Base-by-base conservation (phyloP, 2,113 vertebrate species). In the Myrmecophaga tridactyla region DNA sequence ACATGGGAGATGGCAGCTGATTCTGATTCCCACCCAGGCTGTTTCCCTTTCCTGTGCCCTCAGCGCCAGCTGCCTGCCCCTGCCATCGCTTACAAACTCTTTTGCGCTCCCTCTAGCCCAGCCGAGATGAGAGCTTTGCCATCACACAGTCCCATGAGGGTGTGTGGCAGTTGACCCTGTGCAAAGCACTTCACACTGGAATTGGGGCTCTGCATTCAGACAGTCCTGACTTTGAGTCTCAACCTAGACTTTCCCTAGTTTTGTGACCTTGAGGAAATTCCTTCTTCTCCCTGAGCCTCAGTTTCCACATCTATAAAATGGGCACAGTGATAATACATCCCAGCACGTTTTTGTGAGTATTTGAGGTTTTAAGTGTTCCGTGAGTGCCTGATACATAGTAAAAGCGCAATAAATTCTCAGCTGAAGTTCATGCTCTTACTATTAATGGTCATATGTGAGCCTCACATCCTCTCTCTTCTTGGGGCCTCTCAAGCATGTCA, bases 81-180 rank as follows among this genome's bases (percentile, higher is more conserved):
- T 1, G 0, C 4, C 13, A 0, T n/a, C 46, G 11, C 6, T 31
- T 7, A 6, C 39, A 51, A 48, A 36, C 78, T 81, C 23, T 21
- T 1, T 4, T 6, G 4, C 15, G 9, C 78, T 62, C 51, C 29
- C 25, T 36, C 27, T 17, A 2, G 13, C 46, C 62, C 46, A 2
- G 9, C 70, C 20, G 1, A 27, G 23, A 6, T 2, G 43, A 60
- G 84, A 76, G 41, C 43, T 46, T 31, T n/a, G 41, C 6, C 4
- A 3, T 56, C 1, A 0, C 23, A 39, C 36, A 12, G 0, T 27
- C 21, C 36, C 43, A 17, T 2, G 1, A 76, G 34, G 18, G 7
- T 14, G 10, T 65, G 23, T 10, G 51, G 62, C 3, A 4, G 62
- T 13, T 7, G 43, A 6, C 23, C 70, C 25, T 62, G 23, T 7